Base-by-base conservation (phyloP, 2,888 invertebrate genomes). In the Eristalis intricaria region DNA sequence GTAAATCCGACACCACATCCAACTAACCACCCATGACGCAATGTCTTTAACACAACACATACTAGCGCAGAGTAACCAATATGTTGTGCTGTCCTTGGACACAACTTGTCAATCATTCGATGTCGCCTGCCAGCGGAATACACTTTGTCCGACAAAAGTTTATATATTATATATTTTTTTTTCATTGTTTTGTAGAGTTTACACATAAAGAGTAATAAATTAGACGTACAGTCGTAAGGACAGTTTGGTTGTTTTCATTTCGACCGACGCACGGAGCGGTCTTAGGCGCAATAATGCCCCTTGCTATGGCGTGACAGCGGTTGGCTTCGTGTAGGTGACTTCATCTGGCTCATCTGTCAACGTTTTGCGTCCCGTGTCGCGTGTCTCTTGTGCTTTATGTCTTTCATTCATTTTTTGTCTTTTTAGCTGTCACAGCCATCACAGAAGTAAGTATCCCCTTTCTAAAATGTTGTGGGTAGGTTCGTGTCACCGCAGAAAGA, bases 261-360 rank as follows among this genome's bases (percentile, higher is more conserved):
- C 10, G 13, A 1, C 56, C 29, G 69, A n/a, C 7, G 1, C 5
- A 13, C 11, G 32, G 32, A 1, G 32, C 32, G 32, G 32, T 35
- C 4, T 10, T 58, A 40, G 69, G 32, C 74, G 40, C 61, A 86
- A 86, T 86, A 86, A 86, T 86, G 86, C 74, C 74, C 61, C 70
- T 86, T 86, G 86, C 82, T 61, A 38, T 81, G 86, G 81, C 13
- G 77, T 43, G 77, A 73, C 26, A 50, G 85, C 73, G 50, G 29
- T 23, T 56, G 38, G 63, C 35, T n/a, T 19, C 8, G 50, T 76
- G 70, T 61, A 50, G 32, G 11, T 19, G 15, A 29, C 22, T 23
- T 13, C 58, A 38, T 26, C 40, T 29, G 26, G 50, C 50, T 22
- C 22, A 15, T 40, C 4, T 60, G 40, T 65, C 8, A 56, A 32